Conservation (phyloP, 2,888 invertebrate genomes). For the Marasmarcha lunaedactyla region DNA sequence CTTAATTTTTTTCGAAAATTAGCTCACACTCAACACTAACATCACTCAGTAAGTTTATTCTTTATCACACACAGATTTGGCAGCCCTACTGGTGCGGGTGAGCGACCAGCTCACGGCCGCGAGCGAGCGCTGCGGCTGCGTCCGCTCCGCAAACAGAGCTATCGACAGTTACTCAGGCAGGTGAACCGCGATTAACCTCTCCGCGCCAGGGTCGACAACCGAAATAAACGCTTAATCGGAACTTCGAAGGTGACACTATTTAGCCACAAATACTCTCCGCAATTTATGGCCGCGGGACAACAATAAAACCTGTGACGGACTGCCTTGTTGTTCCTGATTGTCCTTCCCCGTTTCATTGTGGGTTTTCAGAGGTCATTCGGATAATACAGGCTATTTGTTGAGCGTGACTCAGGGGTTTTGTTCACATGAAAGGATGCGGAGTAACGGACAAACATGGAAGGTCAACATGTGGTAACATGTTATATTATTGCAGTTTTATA, state of each 20-base stretch:
- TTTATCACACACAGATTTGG: no score
- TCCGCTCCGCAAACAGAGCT: constrained; percentile 37
- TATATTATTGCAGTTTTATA: no score
- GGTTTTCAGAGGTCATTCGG: constrained; percentile 17
- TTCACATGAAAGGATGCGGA: no score
- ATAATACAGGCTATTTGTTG: not conserved
- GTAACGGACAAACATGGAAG: no score
- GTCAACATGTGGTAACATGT: no score
- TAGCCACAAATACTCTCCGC: constrained; percentile 33
- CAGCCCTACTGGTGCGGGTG: constrained; percentile 39
- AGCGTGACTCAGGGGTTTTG: not conserved
- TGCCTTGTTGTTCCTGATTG: constrained; percentile 27
- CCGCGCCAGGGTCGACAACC: constrained; percentile 41
- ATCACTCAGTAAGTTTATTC: no score
- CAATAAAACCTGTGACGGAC: constrained; percentile 44
- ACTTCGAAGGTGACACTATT: constrained; percentile 35
- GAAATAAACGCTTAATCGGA: constrained; percentile 38
- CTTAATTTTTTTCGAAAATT: no score
- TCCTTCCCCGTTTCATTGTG: constrained; percentile 26
- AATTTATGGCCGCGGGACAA: constrained; percentile 35
- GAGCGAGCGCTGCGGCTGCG: constrained; percentile 11
- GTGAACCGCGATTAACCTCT: constrained; percentile 58
- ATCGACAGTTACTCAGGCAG: constrained; percentile 44
- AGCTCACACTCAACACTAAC: no score
- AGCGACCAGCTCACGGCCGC: constrained; percentile 59